phyloP scores from a whole-genome alignment of 1,140 invertebrate species.

The Nasonia longicornis region DNA sequence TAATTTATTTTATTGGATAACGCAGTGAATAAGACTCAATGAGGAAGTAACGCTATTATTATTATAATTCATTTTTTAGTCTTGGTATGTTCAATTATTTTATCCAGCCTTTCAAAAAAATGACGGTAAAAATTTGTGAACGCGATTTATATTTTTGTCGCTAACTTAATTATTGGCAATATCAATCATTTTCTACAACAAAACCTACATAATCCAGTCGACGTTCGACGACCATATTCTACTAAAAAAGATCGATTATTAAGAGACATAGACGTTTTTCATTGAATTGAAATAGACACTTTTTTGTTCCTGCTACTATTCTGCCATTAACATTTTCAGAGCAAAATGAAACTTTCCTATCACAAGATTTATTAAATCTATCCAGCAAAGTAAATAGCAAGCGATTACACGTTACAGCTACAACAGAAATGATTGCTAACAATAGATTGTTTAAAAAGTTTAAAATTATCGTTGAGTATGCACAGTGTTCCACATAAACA shows the following conservation, averaged over 20 bases:
- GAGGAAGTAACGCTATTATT: neutral
- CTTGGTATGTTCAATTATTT: constrained; percentile 1
- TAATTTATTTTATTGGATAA: constrained; percentile 1
- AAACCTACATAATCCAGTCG: constrained; percentile 33
- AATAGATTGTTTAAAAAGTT: neutral
- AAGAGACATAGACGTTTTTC: constrained; percentile 18
- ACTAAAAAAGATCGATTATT: constrained; percentile 30
- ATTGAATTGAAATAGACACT: constrained; percentile 23
- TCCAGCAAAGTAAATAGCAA: neutral
- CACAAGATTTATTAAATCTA: neutral
- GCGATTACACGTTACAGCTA: neutral
- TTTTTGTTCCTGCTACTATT: constrained; percentile 6
- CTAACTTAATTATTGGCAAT: constrained; percentile 49
- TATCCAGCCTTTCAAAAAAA: constrained; percentile 50
- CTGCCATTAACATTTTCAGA: neutral
- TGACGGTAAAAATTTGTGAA: constrained; percentile 42
- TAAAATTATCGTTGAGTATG: neutral
- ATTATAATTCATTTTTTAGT: constrained; percentile 22
- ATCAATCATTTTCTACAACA: constrained; percentile 35
- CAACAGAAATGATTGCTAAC: neutral
- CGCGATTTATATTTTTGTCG: constrained; percentile 36
- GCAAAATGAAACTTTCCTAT: neutral
- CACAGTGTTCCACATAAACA: constrained; percentile 4
- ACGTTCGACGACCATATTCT: constrained; percentile 27
- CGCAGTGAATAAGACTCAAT: constrained; percentile 1